Percentiles rank a stretch among this genome's conserved stretches.
These are phyloP conservation scores for Mythimna lalbum DNA, from an alignment of 2,888 invertebrate species.

Conservation along the genomic window DNA sequence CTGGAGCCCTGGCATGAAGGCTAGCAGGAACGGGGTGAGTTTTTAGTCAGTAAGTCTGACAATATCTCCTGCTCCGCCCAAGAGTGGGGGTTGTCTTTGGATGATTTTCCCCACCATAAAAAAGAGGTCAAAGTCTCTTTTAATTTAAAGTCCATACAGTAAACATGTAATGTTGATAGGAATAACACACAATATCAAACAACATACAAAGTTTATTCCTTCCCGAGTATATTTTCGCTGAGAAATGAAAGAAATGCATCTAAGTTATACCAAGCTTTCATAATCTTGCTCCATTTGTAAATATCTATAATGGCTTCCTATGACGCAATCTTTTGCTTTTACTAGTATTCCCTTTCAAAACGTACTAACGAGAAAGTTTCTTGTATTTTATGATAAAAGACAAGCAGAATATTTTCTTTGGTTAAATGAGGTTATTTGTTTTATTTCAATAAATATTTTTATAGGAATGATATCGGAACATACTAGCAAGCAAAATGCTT, in stretches of 20 bases:
- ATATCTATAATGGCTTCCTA: slow-evolving; percentile 19
- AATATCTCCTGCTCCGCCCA: no score
- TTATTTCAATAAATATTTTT: background rate
- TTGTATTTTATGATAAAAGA: background rate
- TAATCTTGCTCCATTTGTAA: slow-evolving; percentile 11
- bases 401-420: background rate
- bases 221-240: background rate
- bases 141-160: no score
- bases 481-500: background rate
- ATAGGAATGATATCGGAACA: background rate
- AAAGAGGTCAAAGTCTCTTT: no score
- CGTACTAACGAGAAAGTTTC: background rate
- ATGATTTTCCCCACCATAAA: no score
- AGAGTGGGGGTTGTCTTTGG: no score
- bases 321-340: background rate
- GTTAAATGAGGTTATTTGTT: background rate
- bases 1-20: no score
- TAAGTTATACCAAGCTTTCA: slow-evolving; percentile 5
- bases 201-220: background rate
- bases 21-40: no score
- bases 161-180: no score
- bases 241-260: slow-evolving; percentile 15
- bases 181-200: background rate
- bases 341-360: slow-evolving; percentile 3
- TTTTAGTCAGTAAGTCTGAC: no score